A percentile compares a stretch with the other conserved stretches of the same genome.
Evolutionary conservation across 2,113 vertebrate genomes (phyloP).

Genomic region (Oxyura jamaicensis): DNA sequence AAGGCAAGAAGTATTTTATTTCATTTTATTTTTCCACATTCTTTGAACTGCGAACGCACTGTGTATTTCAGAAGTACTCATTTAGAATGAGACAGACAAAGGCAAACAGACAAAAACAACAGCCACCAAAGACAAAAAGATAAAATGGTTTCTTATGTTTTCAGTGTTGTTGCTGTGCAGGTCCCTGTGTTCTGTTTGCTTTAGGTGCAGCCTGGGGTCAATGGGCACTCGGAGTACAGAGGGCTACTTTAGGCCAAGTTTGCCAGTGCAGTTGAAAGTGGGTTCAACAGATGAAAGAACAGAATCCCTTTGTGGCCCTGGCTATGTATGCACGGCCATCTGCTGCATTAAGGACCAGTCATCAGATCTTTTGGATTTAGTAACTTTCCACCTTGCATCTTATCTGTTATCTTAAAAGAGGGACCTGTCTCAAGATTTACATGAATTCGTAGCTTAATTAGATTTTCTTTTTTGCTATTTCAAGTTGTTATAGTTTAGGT

Average conservation of each 20-base stretch:
- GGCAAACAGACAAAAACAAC: background rate
- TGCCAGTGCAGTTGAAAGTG: background rate
- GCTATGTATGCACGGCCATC: background rate
- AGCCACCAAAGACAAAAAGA: background rate
- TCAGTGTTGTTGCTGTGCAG: background rate
- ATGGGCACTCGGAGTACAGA: background rate
- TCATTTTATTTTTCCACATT: background rate
- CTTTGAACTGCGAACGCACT: background rate
- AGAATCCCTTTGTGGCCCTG: constrained; percentile 21
- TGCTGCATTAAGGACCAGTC: constrained; percentile 11
- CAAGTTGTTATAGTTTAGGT: background rate
- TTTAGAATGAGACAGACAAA: background rate
- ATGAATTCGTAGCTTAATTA: background rate
- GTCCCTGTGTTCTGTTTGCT: background rate
- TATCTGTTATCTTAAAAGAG: background rate
- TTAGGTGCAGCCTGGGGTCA: background rate
- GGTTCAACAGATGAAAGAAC: background rate
- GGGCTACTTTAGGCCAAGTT: background rate
- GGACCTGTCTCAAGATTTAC: background rate
- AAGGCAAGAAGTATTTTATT: background rate
- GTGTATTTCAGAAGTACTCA: background rate
- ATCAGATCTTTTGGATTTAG: background rate
- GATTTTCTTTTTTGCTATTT: background rate
- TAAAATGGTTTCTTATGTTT: background rate
- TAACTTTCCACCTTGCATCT: constrained; percentile 2